These are phyloP conservation scores for Scophthalmus maximus DNA, from an alignment of 2,113 vertebrate species.

Conservation along the genomic window DNA sequence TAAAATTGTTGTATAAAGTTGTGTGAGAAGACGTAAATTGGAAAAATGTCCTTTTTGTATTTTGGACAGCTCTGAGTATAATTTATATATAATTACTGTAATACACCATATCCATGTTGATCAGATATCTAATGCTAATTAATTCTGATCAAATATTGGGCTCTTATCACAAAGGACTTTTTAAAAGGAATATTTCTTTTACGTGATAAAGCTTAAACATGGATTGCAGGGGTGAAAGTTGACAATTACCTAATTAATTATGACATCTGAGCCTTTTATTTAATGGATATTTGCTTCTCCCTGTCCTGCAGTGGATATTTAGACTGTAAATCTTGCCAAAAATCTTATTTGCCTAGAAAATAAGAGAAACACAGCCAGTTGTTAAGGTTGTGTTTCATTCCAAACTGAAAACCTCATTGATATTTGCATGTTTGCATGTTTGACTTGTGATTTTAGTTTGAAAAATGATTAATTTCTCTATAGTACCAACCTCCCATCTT, in stretches of 20 bases:
- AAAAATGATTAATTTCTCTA: not conserved
- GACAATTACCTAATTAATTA: not conserved
- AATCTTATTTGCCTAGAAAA: constrained; percentile 13
- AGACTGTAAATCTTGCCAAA: constrained; percentile 64
- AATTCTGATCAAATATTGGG: no score
- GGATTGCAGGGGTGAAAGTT: not conserved
- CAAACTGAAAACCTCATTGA: constrained; percentile 57
- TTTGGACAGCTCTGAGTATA: no score
- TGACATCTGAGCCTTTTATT: not conserved
- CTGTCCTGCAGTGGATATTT: constrained; percentile 76
- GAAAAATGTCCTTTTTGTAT: no score
- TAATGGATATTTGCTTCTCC: not conserved
- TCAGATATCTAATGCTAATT: no score
- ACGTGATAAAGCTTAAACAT: no score
- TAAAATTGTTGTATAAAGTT: no score
- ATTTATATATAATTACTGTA: not conserved
- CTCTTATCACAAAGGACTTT: no score
- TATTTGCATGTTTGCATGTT: constrained; percentile 27
- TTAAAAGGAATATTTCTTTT: no score
- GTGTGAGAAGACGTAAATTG: no score
- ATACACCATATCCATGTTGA: not conserved
- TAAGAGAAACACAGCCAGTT: constrained; percentile 37
- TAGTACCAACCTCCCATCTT: not conserved
- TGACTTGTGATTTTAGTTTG: constrained; percentile 1
- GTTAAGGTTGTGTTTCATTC: constrained; percentile 41